A percentile compares a stretch with the other conserved stretches of the same genome.
Evolutionary conservation across 2,888 invertebrate genomes (phyloP).

Genomic region (Elegia similella): DNA sequence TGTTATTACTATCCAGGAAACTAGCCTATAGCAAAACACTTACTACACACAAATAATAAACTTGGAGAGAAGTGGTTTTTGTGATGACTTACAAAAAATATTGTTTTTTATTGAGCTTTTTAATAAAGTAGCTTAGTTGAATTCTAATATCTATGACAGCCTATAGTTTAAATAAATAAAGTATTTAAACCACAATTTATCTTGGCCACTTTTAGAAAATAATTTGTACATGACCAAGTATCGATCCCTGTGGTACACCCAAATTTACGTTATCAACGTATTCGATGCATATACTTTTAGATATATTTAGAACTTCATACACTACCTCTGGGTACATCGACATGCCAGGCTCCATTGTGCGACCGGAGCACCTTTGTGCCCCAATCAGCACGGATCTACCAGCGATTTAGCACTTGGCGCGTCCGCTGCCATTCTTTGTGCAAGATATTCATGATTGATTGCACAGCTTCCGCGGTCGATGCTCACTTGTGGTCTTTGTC

Average conservation of each 20-base stretch:
- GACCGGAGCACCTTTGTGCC: constrained; percentile 46
- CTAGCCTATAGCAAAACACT: no score
- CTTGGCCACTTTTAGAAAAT: not conserved
- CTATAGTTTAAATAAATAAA: no score
- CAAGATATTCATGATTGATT: constrained; percentile 22
- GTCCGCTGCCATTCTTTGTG: constrained; percentile 44
- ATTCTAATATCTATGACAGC: no score
- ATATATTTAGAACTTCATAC: not conserved
- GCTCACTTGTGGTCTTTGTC: not conserved
- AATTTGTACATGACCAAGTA: not conserved
- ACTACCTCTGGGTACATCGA: not conserved
- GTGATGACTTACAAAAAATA: no score
- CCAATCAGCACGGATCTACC: constrained; percentile 52
- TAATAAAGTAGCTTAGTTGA: no score
- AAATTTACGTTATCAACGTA: not conserved
- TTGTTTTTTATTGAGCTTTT: no score
- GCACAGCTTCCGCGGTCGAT: constrained; percentile 33
- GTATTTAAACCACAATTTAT: no score
- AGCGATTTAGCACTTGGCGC: constrained; percentile 55
- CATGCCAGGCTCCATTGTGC: constrained; percentile 22
- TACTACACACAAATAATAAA: no score
- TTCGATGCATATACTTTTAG: not conserved
- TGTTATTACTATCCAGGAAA: no score
- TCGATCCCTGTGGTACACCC: constrained; percentile 2
- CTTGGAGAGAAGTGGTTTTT: no score